Percentiles rank a stretch among this genome's conserved stretches.
Conservation (phyloP, 1,140 invertebrate species). For the Lycorma delicatula region DNA sequence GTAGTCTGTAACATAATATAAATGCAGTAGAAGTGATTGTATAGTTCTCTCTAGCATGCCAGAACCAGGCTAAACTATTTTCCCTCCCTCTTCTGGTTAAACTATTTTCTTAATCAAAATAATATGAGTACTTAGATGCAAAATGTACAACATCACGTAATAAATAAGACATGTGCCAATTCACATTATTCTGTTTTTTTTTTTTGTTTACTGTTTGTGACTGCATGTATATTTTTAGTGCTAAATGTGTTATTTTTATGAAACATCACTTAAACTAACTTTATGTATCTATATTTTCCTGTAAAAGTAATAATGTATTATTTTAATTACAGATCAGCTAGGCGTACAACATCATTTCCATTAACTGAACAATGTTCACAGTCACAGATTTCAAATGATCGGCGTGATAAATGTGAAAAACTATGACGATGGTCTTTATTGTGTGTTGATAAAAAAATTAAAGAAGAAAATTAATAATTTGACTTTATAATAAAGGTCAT, state of each 20-base stretch:
- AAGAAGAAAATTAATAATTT: slow-evolving; percentile 5
- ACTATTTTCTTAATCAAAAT: too few species aligned
- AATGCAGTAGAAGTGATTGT: too few species aligned
- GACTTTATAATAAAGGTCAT: too few species aligned
- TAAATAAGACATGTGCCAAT: not conserved
- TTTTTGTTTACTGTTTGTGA: not conserved
- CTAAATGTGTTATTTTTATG: not conserved
- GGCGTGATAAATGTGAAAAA: slow-evolving; percentile 8
- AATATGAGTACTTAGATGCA: too few species aligned
- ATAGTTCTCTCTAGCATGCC: too few species aligned
- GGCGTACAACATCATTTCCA: slow-evolving; percentile 19
- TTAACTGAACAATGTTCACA: slow-evolving; percentile 2
- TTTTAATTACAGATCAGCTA: slow-evolving; percentile 16
- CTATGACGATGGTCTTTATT: slow-evolving; percentile 22
- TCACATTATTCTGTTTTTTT: not conserved
- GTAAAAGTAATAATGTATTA: not conserved
- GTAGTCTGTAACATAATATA: too few species aligned
- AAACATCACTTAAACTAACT: not conserved
- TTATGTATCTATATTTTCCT: too few species aligned
- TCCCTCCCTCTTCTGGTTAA: too few species aligned
- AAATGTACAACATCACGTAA: not conserved
- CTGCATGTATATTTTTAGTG: not conserved
- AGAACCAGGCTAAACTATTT: too few species aligned
- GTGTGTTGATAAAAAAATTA: slow-evolving; percentile 13
- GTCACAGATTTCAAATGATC: not conserved